Conservation (phyloP, 2,797 vertebrate genomes). For the Paratrypauchen microcephalus region DNA sequence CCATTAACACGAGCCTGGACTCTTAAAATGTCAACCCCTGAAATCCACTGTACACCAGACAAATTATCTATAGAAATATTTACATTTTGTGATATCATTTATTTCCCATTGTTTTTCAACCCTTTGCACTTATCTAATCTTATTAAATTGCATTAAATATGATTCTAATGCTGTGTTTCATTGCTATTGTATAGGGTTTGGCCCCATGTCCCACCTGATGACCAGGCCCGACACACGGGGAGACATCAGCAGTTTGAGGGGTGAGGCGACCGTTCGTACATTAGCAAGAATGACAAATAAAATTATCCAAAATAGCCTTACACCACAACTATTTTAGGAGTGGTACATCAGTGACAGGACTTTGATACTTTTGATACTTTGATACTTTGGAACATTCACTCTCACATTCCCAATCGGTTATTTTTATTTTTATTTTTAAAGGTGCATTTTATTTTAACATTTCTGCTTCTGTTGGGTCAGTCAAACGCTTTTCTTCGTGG, state of each 20-base stretch:
- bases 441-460: too few species aligned
- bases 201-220: constrained; percentile 62
- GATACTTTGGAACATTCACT: neutral
- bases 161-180: neutral
- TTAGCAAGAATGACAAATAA: neutral
- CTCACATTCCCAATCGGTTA: neutral
- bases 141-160: too few species aligned
- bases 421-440: neutral
- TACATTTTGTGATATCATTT: neutral
- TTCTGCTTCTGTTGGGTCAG: too few species aligned
- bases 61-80: neutral
- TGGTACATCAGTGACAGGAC: neutral
- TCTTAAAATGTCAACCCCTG: neutral
- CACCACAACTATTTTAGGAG: neutral
- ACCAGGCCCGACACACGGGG: constrained; percentile 65
- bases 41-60: neutral
- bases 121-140: too few species aligned
- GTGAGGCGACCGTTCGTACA: neutral
- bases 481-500: too few species aligned
- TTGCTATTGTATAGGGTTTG: constrained; percentile 59
- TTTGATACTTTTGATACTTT: too few species aligned
- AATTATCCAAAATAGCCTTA: neutral
- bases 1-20: constrained; percentile 25
- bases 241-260: constrained; percentile 63
- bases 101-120: neutral